These are phyloP conservation scores for Carassius carassius DNA, from an alignment of 2,113 vertebrate species.

Conservation along the genomic window DNA sequence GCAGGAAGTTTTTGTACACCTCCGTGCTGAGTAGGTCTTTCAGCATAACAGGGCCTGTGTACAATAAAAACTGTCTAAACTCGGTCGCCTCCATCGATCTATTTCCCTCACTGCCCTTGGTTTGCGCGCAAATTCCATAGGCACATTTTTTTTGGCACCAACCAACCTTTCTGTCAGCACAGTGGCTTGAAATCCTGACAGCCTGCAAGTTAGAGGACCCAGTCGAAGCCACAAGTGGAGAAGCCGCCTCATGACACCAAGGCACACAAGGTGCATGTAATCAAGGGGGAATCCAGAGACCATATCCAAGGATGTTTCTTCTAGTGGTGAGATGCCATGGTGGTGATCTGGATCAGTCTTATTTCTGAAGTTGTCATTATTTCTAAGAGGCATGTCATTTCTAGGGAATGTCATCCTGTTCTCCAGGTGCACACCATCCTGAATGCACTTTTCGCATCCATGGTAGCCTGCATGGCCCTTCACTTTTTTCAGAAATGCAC, in stretches of 20 bases:
- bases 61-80: neutral
- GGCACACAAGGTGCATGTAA: constrained; percentile 8
- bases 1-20: constrained; percentile 11
- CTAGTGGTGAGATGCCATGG: constrained; percentile 3
- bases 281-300: constrained; percentile 15
- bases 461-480: neutral
- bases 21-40: neutral
- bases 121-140: neutral
- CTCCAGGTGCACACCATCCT: neutral
- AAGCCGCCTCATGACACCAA: neutral
- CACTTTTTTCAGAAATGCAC: neutral
- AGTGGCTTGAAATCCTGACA: neutral
- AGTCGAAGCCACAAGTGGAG: neutral
- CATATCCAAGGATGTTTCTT: constrained; percentile 3
- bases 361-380: neutral
- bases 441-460: neutral
- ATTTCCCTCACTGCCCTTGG: constrained; percentile 4
- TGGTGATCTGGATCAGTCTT: neutral
- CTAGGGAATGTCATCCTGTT: constrained; percentile 11
- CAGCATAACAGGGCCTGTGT: neutral
- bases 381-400: neutral
- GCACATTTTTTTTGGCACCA: neutral
- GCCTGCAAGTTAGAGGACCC: neutral
- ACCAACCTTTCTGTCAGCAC: neutral
- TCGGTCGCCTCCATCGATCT: neutral